A percentile compares a stretch with the other conserved stretches of the same genome.
These are phyloP conservation scores for Drosophila kanapiae DNA, from an alignment of 1,140 invertebrate genomes.

Conservation along the genomic window DNA sequence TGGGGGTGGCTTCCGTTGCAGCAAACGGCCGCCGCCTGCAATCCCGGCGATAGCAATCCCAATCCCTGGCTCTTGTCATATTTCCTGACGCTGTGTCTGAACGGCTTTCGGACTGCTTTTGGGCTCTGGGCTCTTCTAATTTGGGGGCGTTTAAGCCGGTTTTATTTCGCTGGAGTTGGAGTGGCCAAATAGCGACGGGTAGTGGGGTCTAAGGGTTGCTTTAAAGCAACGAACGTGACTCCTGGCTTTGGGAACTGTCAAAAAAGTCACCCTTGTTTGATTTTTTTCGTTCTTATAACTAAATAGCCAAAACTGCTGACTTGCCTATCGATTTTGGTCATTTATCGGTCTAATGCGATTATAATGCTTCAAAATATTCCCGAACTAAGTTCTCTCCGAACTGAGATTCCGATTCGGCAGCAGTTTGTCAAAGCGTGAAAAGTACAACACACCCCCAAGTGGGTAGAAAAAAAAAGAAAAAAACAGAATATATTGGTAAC, in stretches of 20 bases:
- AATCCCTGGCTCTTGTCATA: constrained; percentile 66
- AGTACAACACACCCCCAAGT: constrained; percentile 53
- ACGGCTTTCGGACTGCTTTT: constrained; percentile 5
- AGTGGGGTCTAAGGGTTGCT: constrained; percentile 71
- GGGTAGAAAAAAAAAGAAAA: background rate
- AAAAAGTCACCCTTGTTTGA: constrained; percentile 68
- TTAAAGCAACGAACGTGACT: constrained; percentile 72
- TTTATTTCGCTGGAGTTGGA: constrained; percentile 34
- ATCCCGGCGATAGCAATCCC: constrained; percentile 57
- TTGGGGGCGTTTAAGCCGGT: constrained; percentile 74
- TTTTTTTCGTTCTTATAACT: constrained; percentile 46
- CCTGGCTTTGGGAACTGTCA: constrained; percentile 51
- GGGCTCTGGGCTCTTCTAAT: constrained; percentile 59
- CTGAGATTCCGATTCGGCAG: constrained; percentile 56
- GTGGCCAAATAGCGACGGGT: constrained; percentile 7
- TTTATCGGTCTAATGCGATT: constrained; percentile 81
- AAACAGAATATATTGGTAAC: constrained; percentile 5
- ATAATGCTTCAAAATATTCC: constrained; percentile 72
- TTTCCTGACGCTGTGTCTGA: constrained; percentile 53
- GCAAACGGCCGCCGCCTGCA: constrained; percentile 58
- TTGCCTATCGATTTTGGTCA: constrained; percentile 73
- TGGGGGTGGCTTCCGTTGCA: constrained; percentile 69
- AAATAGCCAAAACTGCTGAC: constrained; percentile 73
- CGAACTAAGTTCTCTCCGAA: constrained; percentile 28
- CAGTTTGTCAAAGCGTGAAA: constrained; percentile 77